These are phyloP conservation scores for Sylvilagus bachmani DNA, from an alignment of 2,113 vertebrate genomes.

Conservation along the genomic window DNA sequence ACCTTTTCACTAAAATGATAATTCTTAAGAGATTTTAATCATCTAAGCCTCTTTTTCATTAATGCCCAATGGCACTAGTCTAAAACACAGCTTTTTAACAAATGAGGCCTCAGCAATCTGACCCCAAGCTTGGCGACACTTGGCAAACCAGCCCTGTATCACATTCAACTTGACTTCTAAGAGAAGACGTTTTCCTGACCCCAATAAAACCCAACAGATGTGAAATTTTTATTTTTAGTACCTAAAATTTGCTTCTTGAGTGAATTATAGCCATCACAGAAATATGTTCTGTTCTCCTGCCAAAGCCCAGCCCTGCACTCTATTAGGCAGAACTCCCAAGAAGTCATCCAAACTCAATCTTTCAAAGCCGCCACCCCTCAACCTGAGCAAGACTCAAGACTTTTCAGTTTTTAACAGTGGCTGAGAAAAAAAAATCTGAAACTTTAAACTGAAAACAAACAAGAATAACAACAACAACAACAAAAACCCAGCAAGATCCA, in stretches of 20 bases:
- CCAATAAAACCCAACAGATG: constrained; percentile 74
- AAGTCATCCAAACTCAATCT: constrained; percentile 64
- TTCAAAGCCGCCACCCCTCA: constrained; percentile 5
- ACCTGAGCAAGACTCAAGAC: background rate
- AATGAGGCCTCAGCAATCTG: constrained; percentile 74
- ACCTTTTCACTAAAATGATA: constrained; percentile 22
- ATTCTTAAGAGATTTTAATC: constrained; percentile 48
- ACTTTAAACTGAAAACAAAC: background rate
- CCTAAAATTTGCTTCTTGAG: constrained; percentile 70
- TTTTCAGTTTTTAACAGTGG: constrained; percentile 43
- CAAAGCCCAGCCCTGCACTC: constrained; percentile 64
- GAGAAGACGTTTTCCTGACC: constrained; percentile 71
- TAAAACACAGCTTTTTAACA: constrained; percentile 67
- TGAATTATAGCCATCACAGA: constrained; percentile 70
- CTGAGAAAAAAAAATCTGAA: background rate
- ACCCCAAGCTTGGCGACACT: constrained; percentile 64
- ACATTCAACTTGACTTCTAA: constrained; percentile 71
- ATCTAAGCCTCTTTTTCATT: constrained; percentile 51
- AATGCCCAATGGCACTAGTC: background rate
- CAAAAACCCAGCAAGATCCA: background rate
- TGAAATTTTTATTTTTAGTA: constrained; percentile 79
- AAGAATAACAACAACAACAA: background rate
- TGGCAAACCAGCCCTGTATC: constrained; percentile 74
- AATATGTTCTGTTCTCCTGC: constrained; percentile 71
- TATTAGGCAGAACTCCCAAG: constrained; percentile 73